Evolutionary conservation across 2,888 invertebrate genomes (phyloP), one percentile per base, ranked within the genome.

Genomic region (Drosophila macrothrix): DNA sequence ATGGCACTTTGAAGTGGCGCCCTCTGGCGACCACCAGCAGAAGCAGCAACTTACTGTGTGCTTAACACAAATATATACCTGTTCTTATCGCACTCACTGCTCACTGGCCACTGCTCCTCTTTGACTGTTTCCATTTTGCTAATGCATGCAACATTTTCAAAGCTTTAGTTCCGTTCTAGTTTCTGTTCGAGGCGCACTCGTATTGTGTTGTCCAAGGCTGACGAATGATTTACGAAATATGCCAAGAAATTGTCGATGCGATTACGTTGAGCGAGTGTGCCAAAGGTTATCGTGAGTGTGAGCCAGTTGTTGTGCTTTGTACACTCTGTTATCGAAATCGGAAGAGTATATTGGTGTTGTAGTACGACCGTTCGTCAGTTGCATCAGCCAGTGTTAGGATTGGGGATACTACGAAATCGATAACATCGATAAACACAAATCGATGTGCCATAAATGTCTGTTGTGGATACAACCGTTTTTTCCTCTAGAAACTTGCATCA

Each of bases 101-200:
- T 55, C 50, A 22, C 61, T 75, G 22, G 12, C 12, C 5, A 9
- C 16, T 16, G 16, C 25, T 46, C 9, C 25, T 46, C 25, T 46
- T 25, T 25, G 25, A 69, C 60, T 64, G 52, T 72, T 85, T 80
- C 66, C 84, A 88, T 90, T 90, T 85, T 78, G 58, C 80, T 85
- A 89, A 85, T 89, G 90, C 84, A 84, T 75, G 73, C 76, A 86
- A 73, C 71, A 67, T 76, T 75, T 67, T 43, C 61, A 70, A 83
- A 80, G 70, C 65, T 69, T 59, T 37, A 71, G 82, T 82, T 85
- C 90, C 88, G 85, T 90, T 85, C 85, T 76, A 90, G 70, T 90
- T 85, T 88, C 64, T 55, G 31, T 49, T 56, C 28, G 41, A 60
- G 63, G 80, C 58, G 55, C 56, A 43, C 37, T 64, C 60, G 35